Percentiles rank a stretch among this genome's conserved stretches.
These are phyloP conservation scores for Aphaenogaster floridana DNA, from an alignment of 1,140 invertebrate species.

Conservation along the genomic window DNA sequence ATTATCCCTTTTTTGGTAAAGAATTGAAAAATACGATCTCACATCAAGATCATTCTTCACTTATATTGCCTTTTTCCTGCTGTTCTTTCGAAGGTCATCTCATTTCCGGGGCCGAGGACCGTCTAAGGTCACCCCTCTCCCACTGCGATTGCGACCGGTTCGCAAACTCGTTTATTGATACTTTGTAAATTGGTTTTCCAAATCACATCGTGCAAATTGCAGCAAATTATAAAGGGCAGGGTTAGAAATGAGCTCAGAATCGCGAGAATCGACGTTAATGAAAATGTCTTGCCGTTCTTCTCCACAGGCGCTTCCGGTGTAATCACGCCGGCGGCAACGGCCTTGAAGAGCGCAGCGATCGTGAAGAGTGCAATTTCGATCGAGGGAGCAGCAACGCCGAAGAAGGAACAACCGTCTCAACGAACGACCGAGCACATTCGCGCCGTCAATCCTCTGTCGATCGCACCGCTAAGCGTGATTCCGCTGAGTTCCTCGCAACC, in stretches of 20 bases:
- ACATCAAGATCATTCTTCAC: background rate
- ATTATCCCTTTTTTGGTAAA: background rate
- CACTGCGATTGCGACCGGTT: constrained; percentile 31
- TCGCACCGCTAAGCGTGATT: constrained; percentile 47
- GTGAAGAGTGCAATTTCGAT: background rate
- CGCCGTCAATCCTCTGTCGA: background rate
- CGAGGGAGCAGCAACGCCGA: constrained; percentile 8
- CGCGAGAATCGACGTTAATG: background rate
- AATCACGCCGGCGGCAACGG: constrained; percentile 58
- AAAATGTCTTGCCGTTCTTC: background rate
- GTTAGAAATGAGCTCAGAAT: background rate
- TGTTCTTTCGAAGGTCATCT: constrained; percentile 67
- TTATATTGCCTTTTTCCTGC: background rate
- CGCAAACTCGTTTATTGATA: constrained; percentile 33
- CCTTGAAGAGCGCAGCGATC: constrained; percentile 9
- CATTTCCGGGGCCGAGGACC: constrained; percentile 73
- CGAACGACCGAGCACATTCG: background rate
- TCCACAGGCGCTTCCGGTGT: constrained; percentile 31
- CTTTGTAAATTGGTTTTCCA: background rate
- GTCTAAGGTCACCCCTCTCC: constrained; percentile 61
- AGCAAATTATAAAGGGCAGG: constrained; percentile 3
- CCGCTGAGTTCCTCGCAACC: constrained; percentile 61
- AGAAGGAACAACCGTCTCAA: background rate
- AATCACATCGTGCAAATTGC: background rate
- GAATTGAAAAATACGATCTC: background rate